Evolutionary conservation across 2,113 vertebrate species (phyloP).

Genomic region (Apaloderma vittatum): DNA sequence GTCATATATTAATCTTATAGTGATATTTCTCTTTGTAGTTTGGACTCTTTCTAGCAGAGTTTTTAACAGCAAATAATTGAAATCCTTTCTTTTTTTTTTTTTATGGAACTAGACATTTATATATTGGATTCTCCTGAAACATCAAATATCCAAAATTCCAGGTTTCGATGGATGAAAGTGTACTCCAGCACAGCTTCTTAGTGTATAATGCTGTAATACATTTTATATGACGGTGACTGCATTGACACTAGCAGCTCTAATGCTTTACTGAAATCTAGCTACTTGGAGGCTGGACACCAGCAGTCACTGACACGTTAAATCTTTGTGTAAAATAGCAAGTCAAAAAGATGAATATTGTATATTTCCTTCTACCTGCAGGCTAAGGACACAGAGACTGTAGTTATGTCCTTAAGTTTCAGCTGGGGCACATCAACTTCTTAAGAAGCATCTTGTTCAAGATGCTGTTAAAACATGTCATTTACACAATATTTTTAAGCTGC

Average conservation of each 20-base stretch:
- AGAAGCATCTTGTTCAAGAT: neutral
- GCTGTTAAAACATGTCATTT: fast-evolving
- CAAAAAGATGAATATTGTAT: fast-evolving
- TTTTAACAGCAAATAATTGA: conserved; percentile 3
- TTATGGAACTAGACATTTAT: neutral
- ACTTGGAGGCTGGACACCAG: neutral
- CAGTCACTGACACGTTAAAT: neutral
- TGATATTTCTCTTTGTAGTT: conserved; percentile 25
- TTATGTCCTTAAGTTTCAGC: neutral
- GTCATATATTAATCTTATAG: neutral
- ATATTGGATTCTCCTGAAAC: neutral
- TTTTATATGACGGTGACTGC: neutral
- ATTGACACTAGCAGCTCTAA: neutral
- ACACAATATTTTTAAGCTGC: neutral
- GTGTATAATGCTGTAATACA: neutral
- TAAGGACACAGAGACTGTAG: neutral
- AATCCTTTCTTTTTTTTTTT: neutral
- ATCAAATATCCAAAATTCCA: neutral
- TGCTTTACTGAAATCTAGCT: neutral
- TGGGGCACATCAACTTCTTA: neutral
- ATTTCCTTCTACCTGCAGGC: neutral
- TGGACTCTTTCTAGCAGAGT: neutral
- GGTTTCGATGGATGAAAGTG: neutral
- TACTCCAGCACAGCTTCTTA: neutral
- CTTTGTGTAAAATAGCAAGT: neutral